Evolutionary conservation across 1,140 invertebrate species (phyloP).

Genomic region (Steinernema feltiae): DNA sequence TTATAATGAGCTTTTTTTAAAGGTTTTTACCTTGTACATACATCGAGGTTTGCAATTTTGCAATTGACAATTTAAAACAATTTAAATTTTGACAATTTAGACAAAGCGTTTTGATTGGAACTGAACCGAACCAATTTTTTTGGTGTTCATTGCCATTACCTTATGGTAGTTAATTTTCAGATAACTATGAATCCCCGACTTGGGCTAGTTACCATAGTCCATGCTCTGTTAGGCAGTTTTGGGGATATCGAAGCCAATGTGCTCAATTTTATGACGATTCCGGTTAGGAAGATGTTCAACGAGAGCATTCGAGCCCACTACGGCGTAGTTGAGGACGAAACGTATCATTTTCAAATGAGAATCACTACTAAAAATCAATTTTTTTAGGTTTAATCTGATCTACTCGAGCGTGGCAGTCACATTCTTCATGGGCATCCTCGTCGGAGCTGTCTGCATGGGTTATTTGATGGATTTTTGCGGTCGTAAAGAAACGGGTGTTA

Average conservation of each 20-base stretch:
- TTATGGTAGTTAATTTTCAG: not conserved
- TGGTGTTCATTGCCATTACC: not conserved
- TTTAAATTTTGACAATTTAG: no score
- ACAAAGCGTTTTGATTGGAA: not conserved
- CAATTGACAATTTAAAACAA: no score
- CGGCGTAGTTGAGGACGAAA: constrained; percentile 17
- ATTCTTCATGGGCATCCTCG: constrained; percentile 39
- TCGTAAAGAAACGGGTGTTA: constrained; percentile 40
- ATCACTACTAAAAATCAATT: not conserved
- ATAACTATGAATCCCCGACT: not conserved
- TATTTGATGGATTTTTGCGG: constrained; percentile 41
- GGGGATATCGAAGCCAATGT: constrained; percentile 40
- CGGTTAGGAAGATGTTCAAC: constrained; percentile 32
- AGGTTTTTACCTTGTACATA: no score
- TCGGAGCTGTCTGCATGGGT: constrained; percentile 42
- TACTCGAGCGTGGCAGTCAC: constrained; percentile 37
- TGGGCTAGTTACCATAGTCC: constrained; percentile 27
- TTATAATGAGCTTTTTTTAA: no score
- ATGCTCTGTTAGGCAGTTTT: constrained; percentile 32
- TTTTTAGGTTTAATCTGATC: constrained; percentile 43
- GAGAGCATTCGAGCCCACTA: constrained; percentile 36
- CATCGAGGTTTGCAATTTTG: no score
- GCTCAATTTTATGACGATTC: constrained; percentile 43
- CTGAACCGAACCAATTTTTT: not conserved
- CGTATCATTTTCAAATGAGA: not conserved